Evolutionary conservation across 2,888 invertebrate genomes (phyloP).

Genomic region (Andrena chrysosceles): DNA sequence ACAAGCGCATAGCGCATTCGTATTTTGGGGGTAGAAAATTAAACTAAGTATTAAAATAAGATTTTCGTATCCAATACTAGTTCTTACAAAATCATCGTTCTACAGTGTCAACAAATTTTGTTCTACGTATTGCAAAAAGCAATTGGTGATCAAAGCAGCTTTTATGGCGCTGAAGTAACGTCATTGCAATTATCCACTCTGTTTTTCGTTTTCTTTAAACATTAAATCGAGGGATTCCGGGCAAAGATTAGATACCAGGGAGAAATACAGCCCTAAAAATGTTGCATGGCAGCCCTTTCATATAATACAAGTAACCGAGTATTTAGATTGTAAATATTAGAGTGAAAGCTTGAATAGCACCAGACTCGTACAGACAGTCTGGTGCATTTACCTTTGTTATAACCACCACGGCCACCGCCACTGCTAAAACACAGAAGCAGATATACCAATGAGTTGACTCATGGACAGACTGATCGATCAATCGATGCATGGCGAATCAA

Average conservation of each 20-base stretch:
- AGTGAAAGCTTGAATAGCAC: conserved; percentile 89
- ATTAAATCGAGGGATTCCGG: conserved; percentile 34
- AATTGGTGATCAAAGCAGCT: conserved; percentile 75
- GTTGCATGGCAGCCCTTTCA: conserved; percentile 83
- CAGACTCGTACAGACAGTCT: conserved; percentile 89
- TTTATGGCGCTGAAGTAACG: conserved; percentile 21
- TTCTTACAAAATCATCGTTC: neutral
- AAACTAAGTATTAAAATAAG: no score
- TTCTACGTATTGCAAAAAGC: conserved; percentile 65
- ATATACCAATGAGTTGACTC: conserved; percentile 90
- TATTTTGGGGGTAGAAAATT: neutral
- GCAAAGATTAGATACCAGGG: conserved; percentile 28
- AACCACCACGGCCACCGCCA: conserved; percentile 98
- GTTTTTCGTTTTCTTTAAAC: conserved; percentile 15
- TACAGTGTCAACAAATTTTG: conserved; percentile 7
- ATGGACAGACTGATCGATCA: conserved; percentile 86
- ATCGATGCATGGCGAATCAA: conserved; percentile 86
- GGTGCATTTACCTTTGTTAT: conserved; percentile 98
- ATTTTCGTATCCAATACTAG: neutral
- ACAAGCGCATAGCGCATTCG: conserved; percentile 45
- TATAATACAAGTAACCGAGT: conserved; percentile 84
- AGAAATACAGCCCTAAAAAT: conserved; percentile 63
- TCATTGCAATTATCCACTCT: conserved; percentile 37
- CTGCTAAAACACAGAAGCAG: conserved; percentile 95
- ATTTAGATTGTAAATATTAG: conserved; percentile 84